Evolutionary conservation across 2,113 vertebrate species (phyloP).

Genomic region (Toxostoma redivivum): DNA sequence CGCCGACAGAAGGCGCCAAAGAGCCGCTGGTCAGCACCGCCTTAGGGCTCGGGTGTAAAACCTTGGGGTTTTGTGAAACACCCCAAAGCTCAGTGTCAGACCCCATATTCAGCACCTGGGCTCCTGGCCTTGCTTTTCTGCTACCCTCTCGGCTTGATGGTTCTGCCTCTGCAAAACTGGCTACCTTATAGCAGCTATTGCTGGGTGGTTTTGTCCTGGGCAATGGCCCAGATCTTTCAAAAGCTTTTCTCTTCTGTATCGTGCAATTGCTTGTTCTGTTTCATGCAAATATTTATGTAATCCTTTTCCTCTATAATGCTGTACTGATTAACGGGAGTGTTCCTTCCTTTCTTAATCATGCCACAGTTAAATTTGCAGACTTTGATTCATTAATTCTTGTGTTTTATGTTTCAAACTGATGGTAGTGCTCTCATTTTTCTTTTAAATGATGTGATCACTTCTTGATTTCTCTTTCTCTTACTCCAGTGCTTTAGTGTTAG

Average conservation of each 20-base stretch:
- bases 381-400: background rate
- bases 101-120: accelerated
- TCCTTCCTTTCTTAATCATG: background rate
- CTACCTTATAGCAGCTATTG: background rate
- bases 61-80: background rate
- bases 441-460: background rate
- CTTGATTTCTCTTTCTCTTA: background rate
- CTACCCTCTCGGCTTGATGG: background rate
- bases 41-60: accelerated
- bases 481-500: background rate
- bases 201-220: background rate
- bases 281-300: background rate
- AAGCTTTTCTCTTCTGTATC: background rate
- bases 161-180: background rate
- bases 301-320: background rate
- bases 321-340: background rate
- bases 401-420: background rate
- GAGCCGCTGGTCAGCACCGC: background rate
- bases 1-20: background rate
- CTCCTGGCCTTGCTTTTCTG: background rate
- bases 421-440: background rate
- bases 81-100: background rate
- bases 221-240: background rate
- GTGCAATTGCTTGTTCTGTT: background rate
- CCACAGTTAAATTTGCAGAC: background rate